These are phyloP conservation scores for Anoplius nigerrimus DNA, from an alignment of 2,888 invertebrate genomes.

Conservation along the genomic window DNA sequence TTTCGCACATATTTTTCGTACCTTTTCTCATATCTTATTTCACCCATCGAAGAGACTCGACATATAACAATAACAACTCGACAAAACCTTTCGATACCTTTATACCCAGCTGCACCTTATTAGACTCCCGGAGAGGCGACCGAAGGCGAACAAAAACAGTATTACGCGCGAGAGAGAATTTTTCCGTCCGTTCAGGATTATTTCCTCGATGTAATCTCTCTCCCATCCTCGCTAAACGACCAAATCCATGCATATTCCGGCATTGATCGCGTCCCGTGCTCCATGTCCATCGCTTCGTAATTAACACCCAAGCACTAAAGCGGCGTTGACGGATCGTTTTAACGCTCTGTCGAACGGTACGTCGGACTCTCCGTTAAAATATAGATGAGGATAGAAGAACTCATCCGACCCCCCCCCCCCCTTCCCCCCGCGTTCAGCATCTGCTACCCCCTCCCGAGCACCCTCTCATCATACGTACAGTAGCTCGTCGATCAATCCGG, in stretches of 20 bases:
- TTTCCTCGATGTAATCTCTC: constrained; percentile 29
- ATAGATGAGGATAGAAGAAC: constrained; percentile 42
- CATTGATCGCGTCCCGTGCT: constrained; percentile 34
- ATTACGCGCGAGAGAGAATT: constrained; percentile 24
- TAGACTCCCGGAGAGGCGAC: too few relatives aligned
- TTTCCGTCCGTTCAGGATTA: constrained; percentile 20
- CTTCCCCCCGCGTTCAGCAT: background rate
- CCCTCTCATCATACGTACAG: constrained; percentile 27
- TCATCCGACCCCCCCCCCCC: constrained; percentile 25
- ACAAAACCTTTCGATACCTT: too few relatives aligned
- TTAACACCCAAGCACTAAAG: constrained; percentile 45
- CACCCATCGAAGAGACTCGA: too few relatives aligned
- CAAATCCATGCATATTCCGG: constrained; percentile 17
- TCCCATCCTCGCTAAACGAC: constrained; percentile 18
- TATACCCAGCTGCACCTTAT: too few relatives aligned
- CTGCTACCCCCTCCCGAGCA: background rate
- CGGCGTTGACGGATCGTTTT: constrained; percentile 53
- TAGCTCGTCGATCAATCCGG: constrained; percentile 65
- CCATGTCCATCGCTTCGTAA: constrained; percentile 55
- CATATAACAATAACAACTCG: too few relatives aligned
- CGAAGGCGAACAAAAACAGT: too few relatives aligned
- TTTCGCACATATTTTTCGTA: too few relatives aligned
- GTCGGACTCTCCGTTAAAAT: constrained; percentile 53
- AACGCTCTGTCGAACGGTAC: constrained; percentile 50
- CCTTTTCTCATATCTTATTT: too few relatives aligned